Conservation (phyloP, 1,140 invertebrate species). For the Leptinotarsa defecta region DNA sequence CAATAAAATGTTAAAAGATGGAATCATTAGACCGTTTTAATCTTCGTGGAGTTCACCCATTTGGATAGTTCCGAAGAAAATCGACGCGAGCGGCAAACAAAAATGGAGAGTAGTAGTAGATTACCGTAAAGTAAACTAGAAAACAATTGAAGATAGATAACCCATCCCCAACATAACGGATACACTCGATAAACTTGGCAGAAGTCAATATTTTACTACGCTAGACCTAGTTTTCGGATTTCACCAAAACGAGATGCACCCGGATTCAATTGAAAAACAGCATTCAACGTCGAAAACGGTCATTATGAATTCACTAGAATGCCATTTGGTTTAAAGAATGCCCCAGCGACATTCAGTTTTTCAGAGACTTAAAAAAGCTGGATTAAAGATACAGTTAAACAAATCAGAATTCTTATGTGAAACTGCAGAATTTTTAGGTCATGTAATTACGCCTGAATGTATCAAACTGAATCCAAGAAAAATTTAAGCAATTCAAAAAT, state of each 20-base stretch:
- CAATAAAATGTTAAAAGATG: conserved; percentile 41
- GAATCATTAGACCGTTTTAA: conserved; percentile 48
- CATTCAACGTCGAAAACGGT: conserved; percentile 50
- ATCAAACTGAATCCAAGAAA: not conserved
- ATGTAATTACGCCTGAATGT: not conserved
- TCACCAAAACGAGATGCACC: conserved; percentile 56
- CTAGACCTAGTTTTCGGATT: conserved; percentile 57
- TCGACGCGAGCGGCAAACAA: conserved; percentile 32
- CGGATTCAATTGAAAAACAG: conserved; percentile 53
- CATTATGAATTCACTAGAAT: conserved; percentile 52
- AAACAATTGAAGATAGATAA: conserved; percentile 57
- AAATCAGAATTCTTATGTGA: not conserved
- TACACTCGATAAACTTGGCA: conserved; percentile 55
- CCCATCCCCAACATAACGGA: conserved; percentile 60
- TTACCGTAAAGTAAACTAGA: conserved; percentile 55
- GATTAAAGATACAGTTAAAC: not conserved
- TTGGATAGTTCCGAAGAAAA: conserved; percentile 48
- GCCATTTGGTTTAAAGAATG: conserved; percentile 48
- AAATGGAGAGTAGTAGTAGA: conserved; percentile 55
- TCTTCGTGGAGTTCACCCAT: conserved; percentile 56
- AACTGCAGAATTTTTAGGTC: not conserved
- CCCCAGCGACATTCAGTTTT: conserved; percentile 14
- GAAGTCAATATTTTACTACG: conserved; percentile 51
- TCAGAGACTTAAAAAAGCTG: not conserved
- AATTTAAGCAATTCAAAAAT: not conserved